Base-by-base conservation (phyloP, 2,888 invertebrate species). In the Trichacis sp. region DNA sequence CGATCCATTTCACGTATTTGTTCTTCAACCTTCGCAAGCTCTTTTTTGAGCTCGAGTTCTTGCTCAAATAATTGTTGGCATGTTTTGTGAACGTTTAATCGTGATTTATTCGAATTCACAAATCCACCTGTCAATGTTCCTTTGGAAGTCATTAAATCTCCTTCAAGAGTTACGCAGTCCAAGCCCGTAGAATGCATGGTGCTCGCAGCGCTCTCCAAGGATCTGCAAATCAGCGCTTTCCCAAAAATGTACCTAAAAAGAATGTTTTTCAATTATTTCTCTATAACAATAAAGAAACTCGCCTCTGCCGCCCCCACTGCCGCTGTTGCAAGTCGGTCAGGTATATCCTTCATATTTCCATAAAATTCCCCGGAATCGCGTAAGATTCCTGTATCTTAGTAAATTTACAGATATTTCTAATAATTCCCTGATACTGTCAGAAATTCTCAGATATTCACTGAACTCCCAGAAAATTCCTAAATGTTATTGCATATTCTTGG, bases 121-220 rank as follows among this genome's bases (percentile, higher is more conserved):
- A 98, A 99, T 51, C 99, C 99, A n/a, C 99, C 98, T 0, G 98
- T 98, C 3, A 98, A 87, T 0, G 97, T 96, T n/a, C 98, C 98
- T 85, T 97, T 95, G 0, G 97, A 94, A 6, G 96, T 96, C 30
- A 94, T 93, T 88, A 95, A 95, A 85, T 95, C 95, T 69, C 99
- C 99, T 81, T 99, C 99, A 48, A 99, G 86, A 0, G 99, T 99
- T 46, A 99, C 98, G 82, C 99, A 99, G 85, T 99, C 98, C 17
- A 99, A 88, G n/a, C 96, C 96, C 53, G 96, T 96, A 74, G 94
- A 94, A 74, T 97, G 92, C 1, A 98, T 97, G 57, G 98, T 88
- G 80, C 96, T 95, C 0, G 97, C 97, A 51, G 98, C 99, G 14
- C 96, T 94, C 84, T 98, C 98, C 78, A 99, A 87, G 84, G 96